phyloP scores from a whole-genome alignment of 1,140 invertebrate species.

The Diorhabda sublineata region DNA sequence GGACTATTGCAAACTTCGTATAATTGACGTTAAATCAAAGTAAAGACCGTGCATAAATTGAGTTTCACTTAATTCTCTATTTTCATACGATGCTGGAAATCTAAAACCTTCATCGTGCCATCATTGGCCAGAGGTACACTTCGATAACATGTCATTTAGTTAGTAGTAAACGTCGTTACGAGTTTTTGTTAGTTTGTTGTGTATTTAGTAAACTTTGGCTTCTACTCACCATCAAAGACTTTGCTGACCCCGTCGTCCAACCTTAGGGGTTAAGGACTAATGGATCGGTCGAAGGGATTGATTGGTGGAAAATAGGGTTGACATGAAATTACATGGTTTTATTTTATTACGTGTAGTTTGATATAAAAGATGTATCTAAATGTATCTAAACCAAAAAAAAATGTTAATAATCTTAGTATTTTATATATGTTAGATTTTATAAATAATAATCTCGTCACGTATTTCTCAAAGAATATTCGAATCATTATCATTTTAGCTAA shows the following conservation, averaged over 20 bases:
- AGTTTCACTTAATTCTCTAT: neutral
- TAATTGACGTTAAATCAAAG: too few relatives aligned
- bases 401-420: too few relatives aligned
- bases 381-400: too few relatives aligned
- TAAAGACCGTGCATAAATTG: neutral
- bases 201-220: neutral
- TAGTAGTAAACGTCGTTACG: neutral
- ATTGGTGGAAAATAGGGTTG: neutral
- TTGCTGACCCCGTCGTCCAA: neutral
- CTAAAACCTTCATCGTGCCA: neutral
- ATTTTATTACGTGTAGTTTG: too few relatives aligned
- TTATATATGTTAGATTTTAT: too few relatives aligned
- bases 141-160: conserved; percentile 2
- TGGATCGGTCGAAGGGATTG: neutral
- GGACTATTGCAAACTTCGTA: too few relatives aligned
- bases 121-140: neutral
- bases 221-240: neutral
- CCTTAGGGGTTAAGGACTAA: conserved; percentile 1
- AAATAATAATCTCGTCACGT: too few relatives aligned
- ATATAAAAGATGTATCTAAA: too few relatives aligned
- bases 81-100: neutral
- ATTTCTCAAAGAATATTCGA: too few relatives aligned
- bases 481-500: too few relatives aligned
- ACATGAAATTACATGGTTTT: too few relatives aligned
- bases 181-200: conserved; percentile 2